Conservation (phyloP, 1,140 invertebrate species). For the Bombus balteatus region DNA sequence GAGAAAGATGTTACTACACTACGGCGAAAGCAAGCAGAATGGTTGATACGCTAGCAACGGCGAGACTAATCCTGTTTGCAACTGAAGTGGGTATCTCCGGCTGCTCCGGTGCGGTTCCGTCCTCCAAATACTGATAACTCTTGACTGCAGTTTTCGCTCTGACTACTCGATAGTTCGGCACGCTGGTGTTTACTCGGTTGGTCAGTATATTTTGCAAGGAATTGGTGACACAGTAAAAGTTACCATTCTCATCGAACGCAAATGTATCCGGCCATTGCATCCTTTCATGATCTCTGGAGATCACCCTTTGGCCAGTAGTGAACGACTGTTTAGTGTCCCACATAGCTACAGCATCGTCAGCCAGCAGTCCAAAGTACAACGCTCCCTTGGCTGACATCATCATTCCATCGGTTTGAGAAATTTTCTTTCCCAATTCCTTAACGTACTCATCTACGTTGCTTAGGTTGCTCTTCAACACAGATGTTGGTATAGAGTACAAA, state of each 20-base stretch:
- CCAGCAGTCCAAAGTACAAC: conserved; percentile 87
- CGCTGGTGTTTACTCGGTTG: conserved; percentile 81
- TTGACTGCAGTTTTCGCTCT: conserved; percentile 82
- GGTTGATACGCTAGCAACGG: conserved; percentile 1
- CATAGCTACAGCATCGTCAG: conserved; percentile 85
- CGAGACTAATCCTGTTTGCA: conserved; percentile 59
- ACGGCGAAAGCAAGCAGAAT: conserved; percentile 32
- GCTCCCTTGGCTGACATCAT: conserved; percentile 86
- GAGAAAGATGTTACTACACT: conserved; percentile 37
- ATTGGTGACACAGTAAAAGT: conserved; percentile 87
- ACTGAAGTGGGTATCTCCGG: conserved; percentile 73
- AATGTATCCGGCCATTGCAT: conserved; percentile 90
- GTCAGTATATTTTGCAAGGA: conserved; percentile 85
- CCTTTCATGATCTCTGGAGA: conserved; percentile 85
- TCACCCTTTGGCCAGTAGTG: conserved; percentile 83
- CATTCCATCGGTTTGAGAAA: conserved; percentile 87
- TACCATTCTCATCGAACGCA: conserved; percentile 86
- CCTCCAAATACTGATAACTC: conserved; percentile 85
- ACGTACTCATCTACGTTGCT: conserved; percentile 79
- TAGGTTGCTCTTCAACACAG: conserved; percentile 82
- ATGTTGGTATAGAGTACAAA: conserved; percentile 85
- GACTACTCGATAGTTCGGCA: conserved; percentile 86
- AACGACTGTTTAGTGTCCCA: conserved; percentile 85
- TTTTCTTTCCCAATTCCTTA: conserved; percentile 84
- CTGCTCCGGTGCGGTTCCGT: conserved; percentile 73